Evolutionary conservation across 2,888 invertebrate genomes (phyloP).

Genomic region (Drosophila heteroneura): DNA sequence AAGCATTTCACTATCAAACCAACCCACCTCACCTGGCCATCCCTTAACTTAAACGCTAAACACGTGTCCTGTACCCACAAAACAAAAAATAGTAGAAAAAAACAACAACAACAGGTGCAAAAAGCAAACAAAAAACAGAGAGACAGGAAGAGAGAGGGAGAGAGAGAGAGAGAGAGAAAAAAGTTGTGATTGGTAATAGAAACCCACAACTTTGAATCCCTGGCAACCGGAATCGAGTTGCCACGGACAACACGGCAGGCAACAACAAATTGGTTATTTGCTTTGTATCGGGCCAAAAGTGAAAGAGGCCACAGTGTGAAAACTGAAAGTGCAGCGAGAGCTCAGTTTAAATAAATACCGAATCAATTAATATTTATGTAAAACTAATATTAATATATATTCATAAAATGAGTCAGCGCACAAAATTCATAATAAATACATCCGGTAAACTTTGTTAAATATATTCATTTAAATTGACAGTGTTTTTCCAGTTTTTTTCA

Average conservation of each 20-base stretch:
- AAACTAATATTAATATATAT: neutral
- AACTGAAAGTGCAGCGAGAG: slow-evolving; percentile 65
- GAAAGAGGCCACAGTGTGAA: slow-evolving; percentile 56
- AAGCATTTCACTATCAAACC: slow-evolving; percentile 13
- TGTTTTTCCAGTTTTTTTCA: neutral
- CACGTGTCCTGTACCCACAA: slow-evolving; percentile 37
- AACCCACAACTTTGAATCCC: slow-evolving; percentile 43
- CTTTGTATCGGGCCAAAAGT: slow-evolving; percentile 51
- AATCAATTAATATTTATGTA: neutral
- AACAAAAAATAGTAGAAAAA: slow-evolving; percentile 18
- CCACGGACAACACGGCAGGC: slow-evolving; percentile 47
- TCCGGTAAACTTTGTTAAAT: slow-evolving; percentile 78
- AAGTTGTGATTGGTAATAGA: slow-evolving; percentile 35
- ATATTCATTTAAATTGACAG: neutral
- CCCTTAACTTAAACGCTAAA: slow-evolving; percentile 9
- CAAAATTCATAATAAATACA: slow-evolving; percentile 85
- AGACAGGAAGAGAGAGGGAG: fast-evolving
- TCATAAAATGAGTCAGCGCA: slow-evolving; percentile 66
- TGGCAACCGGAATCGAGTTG: slow-evolving; percentile 55
- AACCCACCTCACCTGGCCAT: neutral
- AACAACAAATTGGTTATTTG: slow-evolving; percentile 59
- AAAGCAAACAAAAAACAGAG: slow-evolving; percentile 28
- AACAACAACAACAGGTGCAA: slow-evolving; percentile 72
- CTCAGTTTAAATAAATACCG: slow-evolving; percentile 8
- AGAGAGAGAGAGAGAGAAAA: neutral